Conservation (phyloP, 2,113 vertebrate genomes). For the Xiphophorus maculatus region DNA sequence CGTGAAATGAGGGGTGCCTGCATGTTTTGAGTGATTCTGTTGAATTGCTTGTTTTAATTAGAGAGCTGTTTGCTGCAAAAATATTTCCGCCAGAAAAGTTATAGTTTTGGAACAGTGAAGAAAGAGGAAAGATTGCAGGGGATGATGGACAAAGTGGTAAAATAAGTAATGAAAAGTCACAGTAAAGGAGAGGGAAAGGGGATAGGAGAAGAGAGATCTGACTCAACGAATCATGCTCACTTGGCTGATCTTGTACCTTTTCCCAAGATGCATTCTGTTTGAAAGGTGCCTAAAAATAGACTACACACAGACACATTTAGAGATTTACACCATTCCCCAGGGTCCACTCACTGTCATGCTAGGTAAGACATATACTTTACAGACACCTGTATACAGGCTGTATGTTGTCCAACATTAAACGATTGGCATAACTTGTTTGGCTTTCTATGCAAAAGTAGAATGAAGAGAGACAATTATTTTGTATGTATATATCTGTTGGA, state of each 20-base stretch:
- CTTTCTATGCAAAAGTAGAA: slow-evolving; percentile 18
- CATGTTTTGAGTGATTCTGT: neutral
- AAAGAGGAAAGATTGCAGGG: neutral
- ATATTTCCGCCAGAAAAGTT: neutral
- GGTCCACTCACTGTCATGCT: slow-evolving; percentile 62
- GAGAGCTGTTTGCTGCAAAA: neutral
- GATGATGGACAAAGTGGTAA: neutral
- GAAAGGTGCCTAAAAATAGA: slow-evolving; percentile 70
- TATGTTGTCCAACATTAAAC: slow-evolving; percentile 53
- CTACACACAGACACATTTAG: slow-evolving; percentile 10
- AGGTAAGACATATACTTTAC: slow-evolving; percentile 50
- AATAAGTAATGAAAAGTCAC: slow-evolving; percentile 14
- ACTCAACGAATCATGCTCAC: slow-evolving; percentile 53
- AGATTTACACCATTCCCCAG: slow-evolving; percentile 48
- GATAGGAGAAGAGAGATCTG: slow-evolving; percentile 19
- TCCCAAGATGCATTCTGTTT: slow-evolving; percentile 70
- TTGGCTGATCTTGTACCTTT: slow-evolving; percentile 70
- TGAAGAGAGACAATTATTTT: neutral
- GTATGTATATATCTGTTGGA: too few species aligned
- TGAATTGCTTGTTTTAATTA: slow-evolving; percentile 7
- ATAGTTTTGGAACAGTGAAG: neutral
- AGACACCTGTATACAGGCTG: slow-evolving; percentile 39
- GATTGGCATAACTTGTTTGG: slow-evolving; percentile 39
- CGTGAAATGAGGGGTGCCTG: slow-evolving; percentile 7
- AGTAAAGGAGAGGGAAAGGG: neutral